Evolutionary conservation across 1,140 invertebrate genomes (phyloP).

Genomic region (Phymastichus coffea): DNA sequence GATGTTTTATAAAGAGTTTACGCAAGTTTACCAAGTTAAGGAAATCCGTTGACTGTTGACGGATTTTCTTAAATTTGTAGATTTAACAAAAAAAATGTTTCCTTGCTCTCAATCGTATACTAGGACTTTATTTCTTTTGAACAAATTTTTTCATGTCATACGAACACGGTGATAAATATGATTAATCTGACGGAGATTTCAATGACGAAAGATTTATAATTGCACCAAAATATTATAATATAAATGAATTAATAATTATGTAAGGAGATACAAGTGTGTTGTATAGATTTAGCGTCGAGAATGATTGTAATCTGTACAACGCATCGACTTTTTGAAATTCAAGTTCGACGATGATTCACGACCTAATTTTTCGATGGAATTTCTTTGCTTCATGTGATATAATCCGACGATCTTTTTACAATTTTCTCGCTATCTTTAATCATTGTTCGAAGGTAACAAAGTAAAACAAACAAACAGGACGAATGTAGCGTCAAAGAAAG

Average conservation of each 20-base stretch:
- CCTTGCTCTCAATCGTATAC: too few species aligned
- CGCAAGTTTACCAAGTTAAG: too few species aligned
- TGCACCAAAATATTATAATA: constrained; percentile 28
- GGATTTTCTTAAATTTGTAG: too few species aligned
- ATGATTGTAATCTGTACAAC: constrained; percentile 8
- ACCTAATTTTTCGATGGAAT: constrained; percentile 14
- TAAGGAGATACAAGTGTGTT: constrained; percentile 9
- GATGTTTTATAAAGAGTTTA: constrained; percentile 25
- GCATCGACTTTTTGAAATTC: constrained; percentile 8
- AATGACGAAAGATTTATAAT: constrained; percentile 18
- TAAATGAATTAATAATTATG: constrained; percentile 13
- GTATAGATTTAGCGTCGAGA: constrained; percentile 12
- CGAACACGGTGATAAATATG: constrained; percentile 17
- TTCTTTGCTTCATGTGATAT: constrained; percentile 11
- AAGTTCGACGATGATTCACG: constrained; percentile 17
- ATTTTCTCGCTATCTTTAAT: not conserved
- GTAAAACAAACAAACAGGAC: not conserved
- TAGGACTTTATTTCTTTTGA: too few species aligned
- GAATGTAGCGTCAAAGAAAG: not conserved
- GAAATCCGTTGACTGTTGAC: too few species aligned
- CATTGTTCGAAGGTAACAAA: not conserved
- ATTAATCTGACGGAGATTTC: constrained; percentile 17
- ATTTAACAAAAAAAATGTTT: too few species aligned
- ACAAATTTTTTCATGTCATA: constrained; percentile 8
- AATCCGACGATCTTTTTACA: constrained; percentile 5